Evolutionary conservation across 53 echinoderm and acorn worm species (phyloP).

Genomic region (Holothuria scabra): DNA sequence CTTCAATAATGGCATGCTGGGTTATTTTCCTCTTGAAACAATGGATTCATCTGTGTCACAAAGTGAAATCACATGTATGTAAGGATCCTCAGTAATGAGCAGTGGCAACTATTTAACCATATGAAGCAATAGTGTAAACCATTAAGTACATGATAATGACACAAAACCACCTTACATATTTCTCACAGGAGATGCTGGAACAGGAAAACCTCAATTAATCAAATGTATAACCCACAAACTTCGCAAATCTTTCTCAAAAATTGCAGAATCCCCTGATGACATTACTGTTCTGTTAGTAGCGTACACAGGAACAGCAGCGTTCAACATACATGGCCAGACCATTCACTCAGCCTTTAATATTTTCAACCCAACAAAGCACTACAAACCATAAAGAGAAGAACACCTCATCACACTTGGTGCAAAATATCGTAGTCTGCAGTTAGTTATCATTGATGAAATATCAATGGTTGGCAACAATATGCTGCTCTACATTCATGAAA

Average conservation of each 20-base stretch:
- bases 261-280: too few species aligned
- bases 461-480: slow-evolving; percentile 69
- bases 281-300: slow-evolving; percentile 24
- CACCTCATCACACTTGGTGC: slow-evolving; percentile 51
- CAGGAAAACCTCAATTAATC: slow-evolving; percentile 43
- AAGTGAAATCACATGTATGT: slow-evolving; percentile 20
- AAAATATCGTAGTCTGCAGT: slow-evolving; percentile 46
- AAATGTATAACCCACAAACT: slow-evolving; percentile 41
- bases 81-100: neutral
- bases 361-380: neutral
- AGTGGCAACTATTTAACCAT: slow-evolving; percentile 14
- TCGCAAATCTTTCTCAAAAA: neutral
- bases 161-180: neutral
- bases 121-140: neutral
- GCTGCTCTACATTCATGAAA: slow-evolving; percentile 57
- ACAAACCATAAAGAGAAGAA: slow-evolving; percentile 49
- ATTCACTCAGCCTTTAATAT: slow-evolving; percentile 19
- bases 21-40: too few species aligned
- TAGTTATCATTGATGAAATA: slow-evolving; percentile 74
- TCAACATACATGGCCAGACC: slow-evolving; percentile 45
- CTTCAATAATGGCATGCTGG: neutral
- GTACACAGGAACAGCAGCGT: slow-evolving; percentile 41
- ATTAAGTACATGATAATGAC: neutral
- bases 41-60: too few species aligned
- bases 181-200: too few species aligned